Conservation (phyloP, 2,888 invertebrate genomes). For the Drymonia ruficornis region DNA sequence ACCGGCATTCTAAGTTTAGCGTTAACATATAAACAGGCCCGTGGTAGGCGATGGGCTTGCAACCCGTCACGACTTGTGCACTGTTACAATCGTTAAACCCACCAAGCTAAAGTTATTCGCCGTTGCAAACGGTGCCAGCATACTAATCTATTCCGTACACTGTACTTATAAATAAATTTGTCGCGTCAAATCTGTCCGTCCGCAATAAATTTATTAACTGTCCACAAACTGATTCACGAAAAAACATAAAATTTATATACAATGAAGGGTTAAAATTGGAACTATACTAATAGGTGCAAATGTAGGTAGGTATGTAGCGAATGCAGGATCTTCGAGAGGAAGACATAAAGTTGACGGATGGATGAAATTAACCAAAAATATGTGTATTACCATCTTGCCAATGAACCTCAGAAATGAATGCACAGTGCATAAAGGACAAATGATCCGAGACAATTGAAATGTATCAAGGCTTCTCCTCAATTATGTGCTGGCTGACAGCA, state of each 20-base stretch:
- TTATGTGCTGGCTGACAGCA: slow-evolving; percentile 68
- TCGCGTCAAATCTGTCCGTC: slow-evolving; percentile 2
- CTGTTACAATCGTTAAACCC: slow-evolving; percentile 9
- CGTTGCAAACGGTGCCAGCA: slow-evolving; percentile 3
- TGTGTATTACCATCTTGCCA: background rate
- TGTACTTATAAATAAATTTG: slow-evolving; percentile 1
- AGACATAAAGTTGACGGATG: no score
- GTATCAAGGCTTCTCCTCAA: slow-evolving; percentile 73
- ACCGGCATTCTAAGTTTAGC: background rate
- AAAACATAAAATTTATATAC: no score
- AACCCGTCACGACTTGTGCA: slow-evolving; percentile 7
- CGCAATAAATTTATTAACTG: slow-evolving; percentile 1
- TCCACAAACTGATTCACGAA: background rate
- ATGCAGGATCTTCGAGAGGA: no score
- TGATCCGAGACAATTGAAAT: slow-evolving; percentile 71
- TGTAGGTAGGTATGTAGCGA: no score
- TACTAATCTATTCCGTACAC: slow-evolving; percentile 5
- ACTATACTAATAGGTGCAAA: no score
- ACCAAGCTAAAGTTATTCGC: slow-evolving; percentile 7
- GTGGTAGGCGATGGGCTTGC: slow-evolving; percentile 5
- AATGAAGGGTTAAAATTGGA: no score
- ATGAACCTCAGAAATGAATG: slow-evolving; percentile 27
- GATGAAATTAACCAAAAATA: background rate
- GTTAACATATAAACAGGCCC: slow-evolving; percentile 6
- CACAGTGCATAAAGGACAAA: slow-evolving; percentile 50